Conservation (phyloP, 2,888 invertebrate genomes). For the Spicauda simplicius region DNA sequence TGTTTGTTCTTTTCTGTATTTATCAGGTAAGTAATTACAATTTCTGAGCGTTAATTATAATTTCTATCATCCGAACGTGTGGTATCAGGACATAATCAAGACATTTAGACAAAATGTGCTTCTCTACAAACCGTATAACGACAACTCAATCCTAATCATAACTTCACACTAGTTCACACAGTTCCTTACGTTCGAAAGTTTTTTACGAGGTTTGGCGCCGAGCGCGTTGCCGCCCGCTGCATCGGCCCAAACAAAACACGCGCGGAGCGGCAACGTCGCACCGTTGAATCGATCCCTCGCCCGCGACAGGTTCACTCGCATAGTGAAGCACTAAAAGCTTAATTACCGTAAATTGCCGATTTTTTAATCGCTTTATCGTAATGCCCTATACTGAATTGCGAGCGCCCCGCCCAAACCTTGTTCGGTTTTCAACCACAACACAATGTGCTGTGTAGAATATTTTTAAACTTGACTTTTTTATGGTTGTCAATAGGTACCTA, state of each 20-base stretch:
- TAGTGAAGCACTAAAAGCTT: constrained; percentile 70
- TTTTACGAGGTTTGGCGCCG: constrained; percentile 46
- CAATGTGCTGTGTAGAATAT: background rate
- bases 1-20: no score
- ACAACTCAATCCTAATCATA: constrained; percentile 27
- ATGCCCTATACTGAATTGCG: constrained; percentile 15
- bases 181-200: constrained; percentile 43
- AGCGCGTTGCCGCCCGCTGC: constrained; percentile 53
- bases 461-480: background rate
- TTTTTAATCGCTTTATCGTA: constrained; percentile 39
- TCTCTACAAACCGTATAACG: background rate
- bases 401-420: constrained; percentile 30
- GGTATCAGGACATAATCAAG: background rate
- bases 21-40: no score
- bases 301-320: constrained; percentile 55
- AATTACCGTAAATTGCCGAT: constrained; percentile 69
- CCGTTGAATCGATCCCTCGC: constrained; percentile 65
- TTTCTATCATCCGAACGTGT: no score
- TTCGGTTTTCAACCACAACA: constrained; percentile 26
- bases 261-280: constrained; percentile 76
- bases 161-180: constrained; percentile 35
- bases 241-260: constrained; percentile 79
- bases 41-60: no score
- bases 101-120: constrained; percentile 9
- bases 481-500: background rate